phyloP scores from a whole-genome alignment of 1,140 invertebrate genomes.

The Drosophila arizonae region DNA sequence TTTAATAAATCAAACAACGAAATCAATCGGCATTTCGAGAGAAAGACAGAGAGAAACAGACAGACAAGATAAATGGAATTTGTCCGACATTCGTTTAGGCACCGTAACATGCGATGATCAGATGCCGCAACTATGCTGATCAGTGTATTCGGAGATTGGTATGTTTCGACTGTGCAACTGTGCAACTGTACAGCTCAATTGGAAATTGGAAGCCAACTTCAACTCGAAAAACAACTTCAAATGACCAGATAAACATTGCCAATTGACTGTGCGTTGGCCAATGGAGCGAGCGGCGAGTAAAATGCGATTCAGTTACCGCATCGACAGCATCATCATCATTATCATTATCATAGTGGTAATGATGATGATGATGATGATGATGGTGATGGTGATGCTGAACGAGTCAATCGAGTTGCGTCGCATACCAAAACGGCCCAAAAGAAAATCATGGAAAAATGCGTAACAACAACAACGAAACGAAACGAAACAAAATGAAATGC shows the following conservation, averaged over 20 bases:
- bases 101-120: slow-evolving; percentile 3
- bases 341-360: slow-evolving; percentile 5
- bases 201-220: slow-evolving; percentile 66
- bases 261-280: slow-evolving; percentile 51
- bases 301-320: slow-evolving; percentile 64
- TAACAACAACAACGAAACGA: slow-evolving; percentile 14
- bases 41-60: neutral
- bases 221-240: slow-evolving; percentile 65
- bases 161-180: slow-evolving; percentile 11
- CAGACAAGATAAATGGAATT: neutral
- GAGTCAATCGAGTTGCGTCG: slow-evolving; percentile 66
- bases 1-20: neutral
- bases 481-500: slow-evolving; percentile 44
- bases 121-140: slow-evolving; percentile 2
- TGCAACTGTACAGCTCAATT: slow-evolving; percentile 60
- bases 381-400: slow-evolving; percentile 43
- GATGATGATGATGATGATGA: slow-evolving; percentile 27
- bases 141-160: slow-evolving; percentile 38
- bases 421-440: slow-evolving; percentile 24
- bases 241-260: slow-evolving; percentile 70
- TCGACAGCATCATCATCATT: slow-evolving; percentile 60
- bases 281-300: slow-evolving; percentile 32
- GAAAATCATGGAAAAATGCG: slow-evolving; percentile 43
- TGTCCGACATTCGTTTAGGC: slow-evolving; percentile 3
- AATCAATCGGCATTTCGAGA: neutral